Base-by-base conservation (phyloP, 2,888 invertebrate species). In the Eilema griseolum region DNA sequence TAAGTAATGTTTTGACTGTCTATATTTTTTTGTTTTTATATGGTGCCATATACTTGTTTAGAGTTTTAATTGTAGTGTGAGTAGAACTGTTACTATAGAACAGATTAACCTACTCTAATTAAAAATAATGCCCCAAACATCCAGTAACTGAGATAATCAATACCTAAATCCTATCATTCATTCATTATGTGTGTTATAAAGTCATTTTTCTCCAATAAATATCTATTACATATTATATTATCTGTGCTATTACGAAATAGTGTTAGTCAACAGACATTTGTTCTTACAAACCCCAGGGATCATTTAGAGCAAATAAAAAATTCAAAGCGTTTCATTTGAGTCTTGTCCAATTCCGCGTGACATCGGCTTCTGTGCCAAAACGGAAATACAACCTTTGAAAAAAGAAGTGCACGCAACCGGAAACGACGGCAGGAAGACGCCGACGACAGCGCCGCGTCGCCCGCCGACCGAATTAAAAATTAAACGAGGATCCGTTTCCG, bases 401-500 rank as follows among this genome's bases (percentile, higher is more conserved):
- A 94, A 95, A 93, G 86, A 88, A 89, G 84, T 85, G 83, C 88
- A 88, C 83, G 79, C 89, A 88, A 92, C 90, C 93, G 94, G 95
- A 95, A 91, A 90, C 87, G 89, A 85, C 89, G 88, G 91, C 94
- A 94, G 94, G 94, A 94, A 94, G 94, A 93, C 88, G 93, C 77
- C 89, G 90, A 90, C 93, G 92, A 93, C 94, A 93, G 90, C 89
- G 92, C 90, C 85, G 91, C 89, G 89, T 89, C 89, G 92, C 89
- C 88, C 88, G 86, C 88, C 89, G 85, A 88, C 85, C 86, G 90
- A 92, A 94, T 95, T 93, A 94, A 94, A 95, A 93, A 94, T 95
- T 94, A 93, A 94, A 93, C 88, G 89, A 90, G 92, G 86, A 91
- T 93, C 93, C 93, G 94, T 89, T 94, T 94, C 94, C 94, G 93